Evolutionary conservation across 2,797 vertebrate species (phyloP).

Genomic region (Rallus crepitans): DNA sequence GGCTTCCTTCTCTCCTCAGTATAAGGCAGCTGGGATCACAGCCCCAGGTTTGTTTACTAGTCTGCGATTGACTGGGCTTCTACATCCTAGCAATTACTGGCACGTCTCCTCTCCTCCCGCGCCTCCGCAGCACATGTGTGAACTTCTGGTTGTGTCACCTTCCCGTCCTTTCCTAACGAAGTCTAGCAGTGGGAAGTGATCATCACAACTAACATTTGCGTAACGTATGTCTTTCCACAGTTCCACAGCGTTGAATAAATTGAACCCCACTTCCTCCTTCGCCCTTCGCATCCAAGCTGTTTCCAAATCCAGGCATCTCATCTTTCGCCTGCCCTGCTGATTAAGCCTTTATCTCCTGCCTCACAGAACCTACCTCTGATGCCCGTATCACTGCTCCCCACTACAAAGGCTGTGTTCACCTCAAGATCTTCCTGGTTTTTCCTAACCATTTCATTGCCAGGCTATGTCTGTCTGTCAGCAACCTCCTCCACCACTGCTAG

Average conservation of each 20-base stretch:
- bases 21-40: neutral
- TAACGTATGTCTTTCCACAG: slow-evolving; percentile 45
- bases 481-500: neutral
- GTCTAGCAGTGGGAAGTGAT: slow-evolving; percentile 61
- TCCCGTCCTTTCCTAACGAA: neutral
- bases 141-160: slow-evolving; percentile 51
- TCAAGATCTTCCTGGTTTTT: neutral
- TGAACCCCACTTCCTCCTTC: neutral
- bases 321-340: neutral
- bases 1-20: neutral
- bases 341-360: neutral
- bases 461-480: neutral
- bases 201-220: slow-evolving; percentile 16
- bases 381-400: neutral
- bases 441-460: neutral
- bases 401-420: neutral
- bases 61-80: neutral
- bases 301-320: neutral
- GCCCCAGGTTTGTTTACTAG: slow-evolving; percentile 16
- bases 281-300: neutral
- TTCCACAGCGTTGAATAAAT: neutral
- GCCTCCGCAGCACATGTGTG: slow-evolving; percentile 31
- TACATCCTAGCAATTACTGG: neutral
- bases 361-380: neutral
- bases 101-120: neutral